phyloP scores from a whole-genome alignment of 1,140 invertebrate species.

The Cotesia glomerata region DNA sequence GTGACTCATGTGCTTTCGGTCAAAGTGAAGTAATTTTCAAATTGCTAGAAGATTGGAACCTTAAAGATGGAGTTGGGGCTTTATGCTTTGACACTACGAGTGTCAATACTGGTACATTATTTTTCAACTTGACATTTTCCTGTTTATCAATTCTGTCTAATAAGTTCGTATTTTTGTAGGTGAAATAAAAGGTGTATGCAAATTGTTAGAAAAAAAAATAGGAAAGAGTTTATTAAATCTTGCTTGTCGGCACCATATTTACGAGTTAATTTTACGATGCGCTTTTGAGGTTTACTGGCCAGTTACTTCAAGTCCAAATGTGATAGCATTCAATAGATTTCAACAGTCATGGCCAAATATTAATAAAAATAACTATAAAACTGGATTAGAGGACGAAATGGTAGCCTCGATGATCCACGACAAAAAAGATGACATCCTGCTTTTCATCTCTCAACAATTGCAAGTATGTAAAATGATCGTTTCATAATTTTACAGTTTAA shows the following conservation, averaged over 20 bases:
- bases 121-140: constrained; percentile 1
- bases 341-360: constrained; percentile 6
- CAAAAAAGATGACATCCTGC: not conserved
- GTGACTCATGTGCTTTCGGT: not conserved
- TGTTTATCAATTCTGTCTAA: constrained; percentile 8
- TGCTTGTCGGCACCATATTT: constrained; percentile 17
- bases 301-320: constrained; percentile 3
- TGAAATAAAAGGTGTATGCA: constrained; percentile 7
- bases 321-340: not conserved
- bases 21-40: constrained; percentile 16
- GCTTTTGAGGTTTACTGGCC: constrained; percentile 15
- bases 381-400: constrained; percentile 2
- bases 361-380: constrained; percentile 13
- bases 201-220: constrained; percentile 17
- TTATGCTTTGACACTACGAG: constrained; percentile 21
- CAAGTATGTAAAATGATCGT: not conserved
- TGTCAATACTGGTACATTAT: constrained; percentile 18
- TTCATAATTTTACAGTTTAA: not conserved
- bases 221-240: constrained; percentile 8
- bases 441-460: not conserved
- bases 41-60: constrained; percentile 19
- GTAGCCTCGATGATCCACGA: not conserved
- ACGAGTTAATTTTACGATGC: not conserved
- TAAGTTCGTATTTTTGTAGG: constrained; percentile 15
- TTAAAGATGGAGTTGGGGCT: constrained; percentile 2